Conservation (phyloP, 2,113 vertebrate genomes). For the Cynopterus brachyotis region DNA sequence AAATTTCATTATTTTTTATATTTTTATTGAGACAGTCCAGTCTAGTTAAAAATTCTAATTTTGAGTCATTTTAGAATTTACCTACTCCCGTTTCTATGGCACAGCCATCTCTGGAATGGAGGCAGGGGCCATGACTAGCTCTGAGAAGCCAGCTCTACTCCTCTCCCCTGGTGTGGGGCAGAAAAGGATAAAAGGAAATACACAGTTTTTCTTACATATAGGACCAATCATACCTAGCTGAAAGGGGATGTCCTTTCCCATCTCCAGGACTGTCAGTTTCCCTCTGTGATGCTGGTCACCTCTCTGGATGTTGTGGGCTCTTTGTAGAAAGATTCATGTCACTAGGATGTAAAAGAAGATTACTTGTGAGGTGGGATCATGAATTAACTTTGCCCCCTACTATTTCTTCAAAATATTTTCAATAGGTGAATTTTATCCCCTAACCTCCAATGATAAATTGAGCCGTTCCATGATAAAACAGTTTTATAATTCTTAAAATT, state of each 20-base stretch:
- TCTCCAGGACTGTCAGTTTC: background rate
- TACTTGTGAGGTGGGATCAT: background rate
- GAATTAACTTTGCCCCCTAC: background rate
- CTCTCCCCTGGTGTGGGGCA: background rate
- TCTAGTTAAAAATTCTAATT: background rate
- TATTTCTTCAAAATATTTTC: background rate
- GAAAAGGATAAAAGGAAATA: background rate
- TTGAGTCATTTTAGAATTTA: background rate
- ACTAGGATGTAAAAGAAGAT: background rate
- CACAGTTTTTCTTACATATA: fast-evolving
- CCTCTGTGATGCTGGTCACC: background rate
- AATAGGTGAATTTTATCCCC: too few relatives aligned
- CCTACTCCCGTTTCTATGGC: background rate
- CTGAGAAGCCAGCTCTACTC: fast-evolving
- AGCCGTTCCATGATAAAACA: background rate
- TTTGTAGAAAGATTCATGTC: background rate
- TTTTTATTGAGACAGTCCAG: background rate
- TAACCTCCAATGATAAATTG: background rate
- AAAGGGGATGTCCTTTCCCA: background rate
- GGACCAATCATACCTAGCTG: background rate
- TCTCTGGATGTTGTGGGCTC: background rate
- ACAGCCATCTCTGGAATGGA: background rate
- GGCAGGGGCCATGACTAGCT: background rate
- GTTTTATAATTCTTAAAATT: background rate
- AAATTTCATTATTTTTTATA: background rate